Base-by-base conservation (phyloP, 2,888 invertebrate species). In the Drosophila anomelani region DNA sequence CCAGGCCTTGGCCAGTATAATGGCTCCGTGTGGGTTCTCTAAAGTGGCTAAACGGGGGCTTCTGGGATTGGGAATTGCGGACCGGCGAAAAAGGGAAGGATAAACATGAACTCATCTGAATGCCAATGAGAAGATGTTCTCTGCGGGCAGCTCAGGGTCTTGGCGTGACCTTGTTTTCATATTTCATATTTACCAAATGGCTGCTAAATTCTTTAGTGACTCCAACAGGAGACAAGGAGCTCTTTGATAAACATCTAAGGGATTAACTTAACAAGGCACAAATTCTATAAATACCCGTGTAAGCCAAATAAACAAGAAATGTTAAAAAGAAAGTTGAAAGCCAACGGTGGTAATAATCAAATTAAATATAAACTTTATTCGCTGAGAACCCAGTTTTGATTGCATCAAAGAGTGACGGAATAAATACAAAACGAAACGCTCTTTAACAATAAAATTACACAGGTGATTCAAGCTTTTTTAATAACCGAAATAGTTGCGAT, bases 1-100 rank as follows among this genome's bases (percentile, higher is more conserved):
- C 17, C 46, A 47, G 69, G 55, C 67, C 67, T 67, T 67, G 67
- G 67, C 69, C 69, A 69, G 47, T 67, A n/a, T 68, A 67, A 55
- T 36, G 34, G 29, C 51, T 51, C 66, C 43, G 36, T 43, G 36
- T 26, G 54, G 68, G 26, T 51, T 51, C 10, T 55, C 44, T 39
- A 26, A 68, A 68, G 32, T 26, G 55, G 44, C 46, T 10, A 39
- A 3, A 20, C 17, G 39, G 68, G 15, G 26, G 17, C 67, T 15
- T 34, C 39, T 64, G 64, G 64, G 64, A 51, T 29, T 29, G 51
- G 29, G 12, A 39, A 55, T 55, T 34, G 13, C 20, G 20, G 7
- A 15, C 36, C 34, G 34, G 23, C 32, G 23, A 20, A 26, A 23
- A n/a, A 17, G 46, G 38, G 46, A 10, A 38, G 63, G 34, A 39